A percentile compares a stretch with the other conserved stretches of the same genome.
Conservation (phyloP, 1,140 invertebrate genomes). For the Paralvinella palmiformis region DNA sequence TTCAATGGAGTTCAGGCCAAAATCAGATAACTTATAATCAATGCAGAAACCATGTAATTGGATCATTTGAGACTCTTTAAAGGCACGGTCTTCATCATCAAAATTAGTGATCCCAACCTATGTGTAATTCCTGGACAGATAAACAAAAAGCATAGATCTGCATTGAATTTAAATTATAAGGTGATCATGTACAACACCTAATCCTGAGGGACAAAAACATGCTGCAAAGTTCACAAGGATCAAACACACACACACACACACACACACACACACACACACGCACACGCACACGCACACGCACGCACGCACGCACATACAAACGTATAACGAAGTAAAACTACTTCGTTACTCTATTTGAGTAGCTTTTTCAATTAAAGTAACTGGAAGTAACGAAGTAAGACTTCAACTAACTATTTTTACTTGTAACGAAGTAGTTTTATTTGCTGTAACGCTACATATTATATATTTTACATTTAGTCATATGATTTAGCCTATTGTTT, state of each 20-base stretch:
- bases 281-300: conserved; percentile 10
- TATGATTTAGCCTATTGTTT: not conserved
- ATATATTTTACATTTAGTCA: not conserved
- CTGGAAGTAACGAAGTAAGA: too few relatives aligned
- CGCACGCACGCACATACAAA: not conserved
- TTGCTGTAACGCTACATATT: not conserved
- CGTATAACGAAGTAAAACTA: too few relatives aligned
- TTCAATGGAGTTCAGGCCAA: too few relatives aligned
- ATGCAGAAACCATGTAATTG: too few relatives aligned
- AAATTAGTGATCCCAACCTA: not conserved
- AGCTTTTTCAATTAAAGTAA: not conserved
- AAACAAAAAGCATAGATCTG: not conserved
- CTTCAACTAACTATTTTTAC: too few relatives aligned
- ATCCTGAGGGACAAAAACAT: too few relatives aligned
- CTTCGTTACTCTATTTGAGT: too few relatives aligned
- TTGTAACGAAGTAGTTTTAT: too few relatives aligned
- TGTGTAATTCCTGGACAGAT: not conserved
- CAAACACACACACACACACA: not conserved
- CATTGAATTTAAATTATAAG: not conserved
- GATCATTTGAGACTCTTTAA: not conserved
- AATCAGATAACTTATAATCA: too few relatives aligned
- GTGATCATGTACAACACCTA: conserved; percentile 5
- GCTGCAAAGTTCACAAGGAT: too few relatives aligned
- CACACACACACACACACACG: conserved; percentile 3
- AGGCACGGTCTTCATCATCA: not conserved